Base-by-base conservation (phyloP, 1,140 invertebrate genomes). In the Solen grandis region DNA sequence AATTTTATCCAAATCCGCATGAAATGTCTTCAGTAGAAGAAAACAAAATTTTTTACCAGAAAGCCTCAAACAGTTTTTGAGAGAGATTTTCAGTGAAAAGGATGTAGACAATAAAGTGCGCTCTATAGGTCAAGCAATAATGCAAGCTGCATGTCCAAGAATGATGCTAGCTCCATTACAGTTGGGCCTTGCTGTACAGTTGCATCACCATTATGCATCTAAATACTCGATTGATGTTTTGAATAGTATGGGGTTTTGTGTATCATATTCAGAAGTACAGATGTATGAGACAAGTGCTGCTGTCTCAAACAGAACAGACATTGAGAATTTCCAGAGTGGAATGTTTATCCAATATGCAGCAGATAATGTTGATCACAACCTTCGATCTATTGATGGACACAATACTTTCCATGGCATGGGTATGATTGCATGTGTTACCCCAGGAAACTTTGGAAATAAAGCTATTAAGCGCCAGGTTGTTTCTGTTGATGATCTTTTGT, bases 341-440 rank as follows among this genome's bases (percentile, higher is more conserved):
- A 22, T 72, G 19, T 85, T 81, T 41, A 22, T 78, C 33, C 79
- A 85, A 41, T 85, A 70, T 31, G 68, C 84, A 66, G 84, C 81
- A 22, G 86, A 84, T 29, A 86, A 87, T 70, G 83, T 84, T 8
- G 82, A 85, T 59, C 82, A 84, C 59, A 87, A 87, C 41, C 52
- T 82, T 8, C n/a, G 52, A 2, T 87, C 84, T 5, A 31, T 88
- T 14, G 83, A 88, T 83, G 87, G 87, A 16, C 60, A 76, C 19
- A 78, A 70, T 16, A 85, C 82, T 10, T 85, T 87, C 52, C 85
- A 88, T 70, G 83, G 84, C 10, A 88, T 88, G 87, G 87, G 86
- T 0, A 83, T 86, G 25, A 83, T 88, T 19, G 81, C 77, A n/a
- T 59, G 62, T 27, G n/a, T 70, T 8, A 87, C 85, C 27, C 84